Evolutionary conservation across 2,888 invertebrate genomes (phyloP).

Genomic region (Germaria angustata): DNA sequence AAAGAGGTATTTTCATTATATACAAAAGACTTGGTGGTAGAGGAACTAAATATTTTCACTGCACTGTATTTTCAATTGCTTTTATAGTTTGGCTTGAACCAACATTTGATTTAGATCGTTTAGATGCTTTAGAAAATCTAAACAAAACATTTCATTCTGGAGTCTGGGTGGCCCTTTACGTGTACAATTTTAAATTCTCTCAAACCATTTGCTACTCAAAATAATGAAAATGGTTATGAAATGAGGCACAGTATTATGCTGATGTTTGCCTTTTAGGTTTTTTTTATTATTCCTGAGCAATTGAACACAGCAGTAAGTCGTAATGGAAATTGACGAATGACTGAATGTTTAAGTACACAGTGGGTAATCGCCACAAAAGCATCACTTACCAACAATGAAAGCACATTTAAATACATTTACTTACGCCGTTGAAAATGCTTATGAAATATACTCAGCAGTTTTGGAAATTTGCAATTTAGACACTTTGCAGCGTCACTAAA

Average conservation of each 20-base stretch:
- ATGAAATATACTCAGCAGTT: too few relatives aligned
- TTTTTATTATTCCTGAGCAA: constrained; percentile 13
- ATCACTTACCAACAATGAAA: constrained; percentile 21
- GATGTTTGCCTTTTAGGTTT: not conserved
- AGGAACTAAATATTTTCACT: not conserved
- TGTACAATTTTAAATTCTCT: not conserved
- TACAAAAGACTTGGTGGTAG: not conserved
- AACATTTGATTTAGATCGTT: not conserved
- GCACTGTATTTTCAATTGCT: too few relatives aligned
- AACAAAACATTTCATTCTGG: not conserved
- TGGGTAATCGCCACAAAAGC: constrained; percentile 51
- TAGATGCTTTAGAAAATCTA: not conserved
- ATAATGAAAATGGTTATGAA: not conserved
- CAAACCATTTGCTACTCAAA: not conserved
- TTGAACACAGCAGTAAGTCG: constrained; percentile 42
- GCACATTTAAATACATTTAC: not conserved
- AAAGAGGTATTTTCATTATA: not conserved
- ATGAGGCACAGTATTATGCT: not conserved
- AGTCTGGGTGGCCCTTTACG: not conserved
- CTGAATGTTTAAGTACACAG: constrained; percentile 32
- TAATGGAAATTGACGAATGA: constrained; percentile 45
- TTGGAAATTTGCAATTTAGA: too few relatives aligned
- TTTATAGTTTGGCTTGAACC: not conserved
- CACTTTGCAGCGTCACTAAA: too few relatives aligned
- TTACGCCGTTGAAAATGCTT: not conserved